Evolutionary conservation across 2,113 vertebrate genomes (phyloP).

Genomic region (Ciconia maguari): DNA sequence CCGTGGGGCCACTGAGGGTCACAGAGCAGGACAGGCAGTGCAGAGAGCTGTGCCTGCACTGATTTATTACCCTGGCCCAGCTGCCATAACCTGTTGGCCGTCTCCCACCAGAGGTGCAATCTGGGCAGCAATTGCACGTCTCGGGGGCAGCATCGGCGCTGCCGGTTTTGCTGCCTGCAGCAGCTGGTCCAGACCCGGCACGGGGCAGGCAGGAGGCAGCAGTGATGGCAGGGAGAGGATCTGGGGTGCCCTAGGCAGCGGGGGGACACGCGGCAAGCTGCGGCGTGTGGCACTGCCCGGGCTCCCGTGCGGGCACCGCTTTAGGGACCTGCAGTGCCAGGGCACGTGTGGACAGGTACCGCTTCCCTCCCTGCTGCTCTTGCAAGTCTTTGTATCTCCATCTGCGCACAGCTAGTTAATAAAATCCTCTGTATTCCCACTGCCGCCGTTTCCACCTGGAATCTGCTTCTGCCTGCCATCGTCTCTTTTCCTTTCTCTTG

Average conservation of each 20-base stretch:
- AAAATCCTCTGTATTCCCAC: not conserved
- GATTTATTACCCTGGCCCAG: no score
- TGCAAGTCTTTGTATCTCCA: not conserved
- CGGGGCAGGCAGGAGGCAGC: not conserved
- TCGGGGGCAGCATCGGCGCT: not conserved
- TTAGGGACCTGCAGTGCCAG: not conserved
- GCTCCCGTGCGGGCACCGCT: not conserved
- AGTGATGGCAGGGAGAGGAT: not conserved
- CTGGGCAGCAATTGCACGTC: accelerated
- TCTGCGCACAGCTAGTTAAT: not conserved
- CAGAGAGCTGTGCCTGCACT: not conserved
- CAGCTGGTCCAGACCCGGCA: not conserved
- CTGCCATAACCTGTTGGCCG: not conserved
- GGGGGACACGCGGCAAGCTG: not conserved
- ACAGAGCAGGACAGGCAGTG: not conserved
- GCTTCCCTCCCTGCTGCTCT: not conserved
- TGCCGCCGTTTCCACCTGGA: constrained; percentile 8
- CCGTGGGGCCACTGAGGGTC: accelerated
- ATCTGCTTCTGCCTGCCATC: constrained; percentile 1
- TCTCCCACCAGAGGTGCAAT: accelerated
- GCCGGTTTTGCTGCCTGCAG: not conserved
- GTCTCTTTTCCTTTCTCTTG: not conserved
- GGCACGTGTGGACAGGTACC: not conserved
- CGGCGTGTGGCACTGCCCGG: not conserved
- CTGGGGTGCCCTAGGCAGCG: not conserved